A percentile compares a stretch with the other conserved stretches of the same genome.
phyloP scores from a whole-genome alignment of 1,140 invertebrate genomes.

The Drosophila obscura region DNA sequence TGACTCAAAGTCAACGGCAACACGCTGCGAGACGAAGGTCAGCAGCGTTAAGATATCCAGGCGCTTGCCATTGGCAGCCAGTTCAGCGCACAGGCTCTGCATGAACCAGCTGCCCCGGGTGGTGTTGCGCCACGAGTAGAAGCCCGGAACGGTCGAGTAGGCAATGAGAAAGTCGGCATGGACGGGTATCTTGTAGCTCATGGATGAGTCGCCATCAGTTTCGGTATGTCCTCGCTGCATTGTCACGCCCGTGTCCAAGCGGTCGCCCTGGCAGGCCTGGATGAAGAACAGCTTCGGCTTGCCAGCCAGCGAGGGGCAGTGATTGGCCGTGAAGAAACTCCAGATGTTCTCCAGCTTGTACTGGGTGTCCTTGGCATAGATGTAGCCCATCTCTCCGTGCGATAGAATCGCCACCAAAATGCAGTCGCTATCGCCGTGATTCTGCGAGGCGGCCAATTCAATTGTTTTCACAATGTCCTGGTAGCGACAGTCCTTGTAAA shows the following conservation, averaged over 20 bases:
- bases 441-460: constrained; percentile 87
- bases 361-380: constrained; percentile 94
- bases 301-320: constrained; percentile 93
- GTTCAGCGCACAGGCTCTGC: constrained; percentile 94
- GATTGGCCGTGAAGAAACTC: constrained; percentile 93
- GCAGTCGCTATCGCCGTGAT: constrained; percentile 92
- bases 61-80: constrained; percentile 89
- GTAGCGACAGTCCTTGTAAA: constrained; percentile 86
- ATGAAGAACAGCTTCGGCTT: constrained; percentile 97
- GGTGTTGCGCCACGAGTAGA: constrained; percentile 98
- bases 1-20: constrained; percentile 95
- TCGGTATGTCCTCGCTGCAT: constrained; percentile 85
- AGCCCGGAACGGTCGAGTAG: constrained; percentile 96
- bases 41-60: constrained; percentile 94
- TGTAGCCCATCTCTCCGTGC: constrained; percentile 94
- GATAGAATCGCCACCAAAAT: constrained; percentile 92
- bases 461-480: constrained; percentile 88
- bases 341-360: constrained; percentile 94
- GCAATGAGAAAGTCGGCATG: constrained; percentile 98
- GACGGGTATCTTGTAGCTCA: constrained; percentile 92
- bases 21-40: constrained; percentile 93
- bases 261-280: constrained; percentile 96
- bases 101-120: constrained; percentile 97
- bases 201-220: constrained; percentile 88
- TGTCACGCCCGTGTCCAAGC: constrained; percentile 90